Evolutionary conservation across 23 tunicate genomes (phyloP).

Genomic region (Trididemnum miniatum): DNA sequence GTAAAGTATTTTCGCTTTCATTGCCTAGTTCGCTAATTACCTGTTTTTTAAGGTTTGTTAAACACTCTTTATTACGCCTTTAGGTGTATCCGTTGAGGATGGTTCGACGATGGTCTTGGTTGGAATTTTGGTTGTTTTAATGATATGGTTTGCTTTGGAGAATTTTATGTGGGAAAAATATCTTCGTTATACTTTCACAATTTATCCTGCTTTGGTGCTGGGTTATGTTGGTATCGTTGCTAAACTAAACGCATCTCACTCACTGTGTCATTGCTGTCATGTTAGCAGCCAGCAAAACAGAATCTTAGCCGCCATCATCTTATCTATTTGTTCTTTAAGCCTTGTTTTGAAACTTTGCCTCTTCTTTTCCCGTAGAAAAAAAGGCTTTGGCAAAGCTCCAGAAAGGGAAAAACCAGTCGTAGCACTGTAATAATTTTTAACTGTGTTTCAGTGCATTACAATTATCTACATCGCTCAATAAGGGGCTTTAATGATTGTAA

Average conservation of each 20-base stretch:
- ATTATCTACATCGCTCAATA: no score
- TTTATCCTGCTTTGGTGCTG: conserved; percentile 8
- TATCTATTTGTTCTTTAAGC: not conserved
- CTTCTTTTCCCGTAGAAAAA: not conserved
- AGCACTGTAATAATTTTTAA: no score
- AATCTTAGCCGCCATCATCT: not conserved
- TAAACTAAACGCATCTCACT: not conserved
- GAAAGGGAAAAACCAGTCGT: no score
- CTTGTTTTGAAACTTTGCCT: not conserved
- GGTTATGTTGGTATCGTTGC: not conserved
- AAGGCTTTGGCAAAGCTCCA: not conserved
- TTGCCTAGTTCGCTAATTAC: no score
- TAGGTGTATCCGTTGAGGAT: not conserved
- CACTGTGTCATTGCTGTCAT: not conserved
- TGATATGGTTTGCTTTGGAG: conserved; percentile 24
- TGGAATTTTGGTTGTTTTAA: not conserved
- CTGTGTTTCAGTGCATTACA: no score
- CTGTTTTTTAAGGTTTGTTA: no score
- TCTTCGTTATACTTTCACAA: conserved; percentile 18
- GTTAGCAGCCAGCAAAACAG: not conserved
- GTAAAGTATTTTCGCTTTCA: no score
- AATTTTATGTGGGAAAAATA: not conserved
- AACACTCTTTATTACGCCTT: no score
- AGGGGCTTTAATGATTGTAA: no score
- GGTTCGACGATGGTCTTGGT: conserved; percentile 1